Percentiles rank a stretch among this genome's conserved stretches.
These are phyloP conservation scores for Dryocosmus kuriphilus DNA, from an alignment of 2,888 invertebrate species.

Conservation along the genomic window DNA sequence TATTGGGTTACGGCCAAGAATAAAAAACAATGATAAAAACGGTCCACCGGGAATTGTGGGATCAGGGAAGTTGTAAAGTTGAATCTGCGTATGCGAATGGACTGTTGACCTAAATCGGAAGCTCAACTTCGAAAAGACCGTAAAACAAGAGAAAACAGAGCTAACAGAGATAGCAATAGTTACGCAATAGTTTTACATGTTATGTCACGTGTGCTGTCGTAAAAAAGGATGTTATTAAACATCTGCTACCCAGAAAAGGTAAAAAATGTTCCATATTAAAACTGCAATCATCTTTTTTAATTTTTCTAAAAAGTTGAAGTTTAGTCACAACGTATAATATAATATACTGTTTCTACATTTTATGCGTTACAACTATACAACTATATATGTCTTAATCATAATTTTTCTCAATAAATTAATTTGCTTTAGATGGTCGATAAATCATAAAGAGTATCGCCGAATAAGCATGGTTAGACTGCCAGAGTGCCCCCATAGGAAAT, in stretches of 20 bases:
- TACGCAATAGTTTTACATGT: background rate
- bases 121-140: slow-evolving; percentile 2
- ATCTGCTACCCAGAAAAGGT: background rate
- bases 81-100: slow-evolving; percentile 32
- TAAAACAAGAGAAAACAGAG: slow-evolving; percentile 16
- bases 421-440: background rate
- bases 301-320: too few species aligned
- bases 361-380: too few species aligned
- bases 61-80: slow-evolving; percentile 23
- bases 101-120: slow-evolving; percentile 36
- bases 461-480: background rate
- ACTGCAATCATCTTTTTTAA: background rate
- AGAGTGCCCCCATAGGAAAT: background rate
- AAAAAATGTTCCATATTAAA: background rate
- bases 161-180: slow-evolving; percentile 22
- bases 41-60: slow-evolving; percentile 33
- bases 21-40: slow-evolving; percentile 37
- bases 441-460: background rate
- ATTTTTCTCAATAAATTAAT: too few species aligned
- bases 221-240: background rate
- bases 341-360: too few species aligned
- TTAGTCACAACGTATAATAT: too few species aligned
- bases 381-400: too few species aligned
- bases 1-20: slow-evolving; percentile 39
- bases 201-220: slow-evolving; percentile 10